A percentile compares a stretch with the other conserved stretches of the same genome.
Evolutionary conservation across 2,113 vertebrate species (phyloP).

Genomic region (Sander vitreus): DNA sequence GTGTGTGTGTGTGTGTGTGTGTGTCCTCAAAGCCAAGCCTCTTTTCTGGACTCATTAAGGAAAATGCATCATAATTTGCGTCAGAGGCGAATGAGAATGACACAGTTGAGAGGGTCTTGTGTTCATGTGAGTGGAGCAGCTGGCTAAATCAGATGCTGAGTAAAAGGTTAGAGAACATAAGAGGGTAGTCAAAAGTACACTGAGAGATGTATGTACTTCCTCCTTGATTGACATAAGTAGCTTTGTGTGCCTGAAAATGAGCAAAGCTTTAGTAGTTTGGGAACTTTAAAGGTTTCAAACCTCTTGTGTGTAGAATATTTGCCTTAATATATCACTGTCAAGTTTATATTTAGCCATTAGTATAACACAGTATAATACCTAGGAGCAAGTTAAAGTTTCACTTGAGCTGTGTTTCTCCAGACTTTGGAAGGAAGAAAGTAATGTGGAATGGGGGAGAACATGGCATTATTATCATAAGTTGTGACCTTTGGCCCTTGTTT

Average conservation of each 20-base stretch:
- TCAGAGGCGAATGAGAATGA: slow-evolving; percentile 52
- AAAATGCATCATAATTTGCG: slow-evolving; percentile 56
- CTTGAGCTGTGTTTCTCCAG: background rate
- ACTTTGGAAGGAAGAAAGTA: background rate
- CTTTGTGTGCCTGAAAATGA: slow-evolving; percentile 39
- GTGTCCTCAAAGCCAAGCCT: slow-evolving; percentile 42
- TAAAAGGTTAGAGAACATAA: slow-evolving; percentile 48
- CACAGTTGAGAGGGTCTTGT: slow-evolving; percentile 58
- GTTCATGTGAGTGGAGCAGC: slow-evolving; percentile 41
- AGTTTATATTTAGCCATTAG: background rate
- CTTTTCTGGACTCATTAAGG: slow-evolving; percentile 66
- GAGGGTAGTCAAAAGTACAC: slow-evolving; percentile 29
- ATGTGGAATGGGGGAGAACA: background rate
- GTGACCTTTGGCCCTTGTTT: background rate
- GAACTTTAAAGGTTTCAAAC: slow-evolving; percentile 13
- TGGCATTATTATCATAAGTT: background rate
- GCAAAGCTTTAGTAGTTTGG: background rate
- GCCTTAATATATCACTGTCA: background rate
- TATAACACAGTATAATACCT: background rate
- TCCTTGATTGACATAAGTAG: background rate
- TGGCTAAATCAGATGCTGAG: slow-evolving; percentile 51
- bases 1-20: slow-evolving; percentile 22
- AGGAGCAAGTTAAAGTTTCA: background rate
- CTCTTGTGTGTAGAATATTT: background rate
- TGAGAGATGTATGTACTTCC: slow-evolving; percentile 18